Percentiles rank a stretch among this genome's conserved stretches.
Evolutionary conservation across 2,113 vertebrate species (phyloP).

Genomic region (Corvus moneduloides): DNA sequence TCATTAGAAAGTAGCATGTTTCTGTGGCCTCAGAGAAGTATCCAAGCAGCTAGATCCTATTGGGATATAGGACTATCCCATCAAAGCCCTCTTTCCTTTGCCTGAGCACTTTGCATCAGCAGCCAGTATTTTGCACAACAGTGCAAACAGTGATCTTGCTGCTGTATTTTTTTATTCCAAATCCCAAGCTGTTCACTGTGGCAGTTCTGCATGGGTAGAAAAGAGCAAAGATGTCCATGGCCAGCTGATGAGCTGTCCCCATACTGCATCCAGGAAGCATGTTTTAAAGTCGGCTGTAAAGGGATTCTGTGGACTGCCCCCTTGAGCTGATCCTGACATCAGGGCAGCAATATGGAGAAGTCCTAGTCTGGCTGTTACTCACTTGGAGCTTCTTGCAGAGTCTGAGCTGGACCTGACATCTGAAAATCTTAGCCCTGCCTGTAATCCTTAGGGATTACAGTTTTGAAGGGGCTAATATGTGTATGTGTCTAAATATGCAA

Average conservation of each 20-base stretch:
- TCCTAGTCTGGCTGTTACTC: neutral
- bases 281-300: neutral
- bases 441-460: neutral
- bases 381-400: neutral
- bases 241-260: neutral
- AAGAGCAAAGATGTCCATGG: neutral
- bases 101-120: neutral
- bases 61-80: neutral
- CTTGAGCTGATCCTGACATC: neutral
- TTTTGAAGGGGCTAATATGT: neutral
- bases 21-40: neutral
- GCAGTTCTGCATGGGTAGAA: neutral
- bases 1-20: neutral
- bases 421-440: neutral
- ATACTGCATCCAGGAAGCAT: neutral
- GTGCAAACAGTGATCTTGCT: neutral
- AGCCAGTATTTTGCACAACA: neutral
- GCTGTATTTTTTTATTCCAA: neutral
- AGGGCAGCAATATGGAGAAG: neutral
- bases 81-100: neutral
- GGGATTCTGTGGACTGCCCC: neutral
- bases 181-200: neutral
- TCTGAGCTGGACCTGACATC: neutral
- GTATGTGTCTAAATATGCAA: neutral
- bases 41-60: neutral